Base-by-base conservation (phyloP, 2,888 invertebrate species). In the Noctua fimbriata region DNA sequence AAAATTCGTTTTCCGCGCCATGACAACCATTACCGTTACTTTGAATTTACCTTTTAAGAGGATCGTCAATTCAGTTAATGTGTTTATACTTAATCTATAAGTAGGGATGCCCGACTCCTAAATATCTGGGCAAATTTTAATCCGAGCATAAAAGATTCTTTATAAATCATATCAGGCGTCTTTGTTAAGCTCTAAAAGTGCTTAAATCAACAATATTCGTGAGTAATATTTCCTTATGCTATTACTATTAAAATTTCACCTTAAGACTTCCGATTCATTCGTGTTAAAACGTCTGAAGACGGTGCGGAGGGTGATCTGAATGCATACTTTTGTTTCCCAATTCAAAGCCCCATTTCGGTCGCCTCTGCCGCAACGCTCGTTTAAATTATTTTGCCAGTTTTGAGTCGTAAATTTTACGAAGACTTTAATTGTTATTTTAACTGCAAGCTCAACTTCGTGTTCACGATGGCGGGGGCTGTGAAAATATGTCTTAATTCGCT, bases 391-490 rank as follows among this genome's bases (percentile, higher is more conserved):
- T 96, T 94, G 92, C 94, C 95, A 94, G 96, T 96, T 96, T 95
- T 93, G 93, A 96, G 96, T 95, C 97, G 95, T 97, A 97, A 97
- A 97, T 97, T 96, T 96, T 90, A 93, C 92, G 92, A 92, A 93
- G 97, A 97, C 96, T 97, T 97, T 97, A 97, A 97, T 97, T 97
- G 96, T 97, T 96, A 96, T 96, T 97, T 96, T 97, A 96, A 97
- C 96, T 96, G 97, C 96, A 95, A 95, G 94, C 94, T 95, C 94
- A 94, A 96, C 95, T 94, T 95, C 94, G 95, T 94, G 93, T 92
- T 94, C 92, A 88, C 92, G 87, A 89, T 90, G 90, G 90, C 88
- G 89, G 93, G 94, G 94, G 93, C 91, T 89, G 93, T 93, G 94
- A 94, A 96, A 96, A 96, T 96, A 96, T 96, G 96, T 96, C 96